These are phyloP conservation scores for Tanypteryx hageni DNA, from an alignment of 2,888 invertebrate genomes.

Conservation along the genomic window DNA sequence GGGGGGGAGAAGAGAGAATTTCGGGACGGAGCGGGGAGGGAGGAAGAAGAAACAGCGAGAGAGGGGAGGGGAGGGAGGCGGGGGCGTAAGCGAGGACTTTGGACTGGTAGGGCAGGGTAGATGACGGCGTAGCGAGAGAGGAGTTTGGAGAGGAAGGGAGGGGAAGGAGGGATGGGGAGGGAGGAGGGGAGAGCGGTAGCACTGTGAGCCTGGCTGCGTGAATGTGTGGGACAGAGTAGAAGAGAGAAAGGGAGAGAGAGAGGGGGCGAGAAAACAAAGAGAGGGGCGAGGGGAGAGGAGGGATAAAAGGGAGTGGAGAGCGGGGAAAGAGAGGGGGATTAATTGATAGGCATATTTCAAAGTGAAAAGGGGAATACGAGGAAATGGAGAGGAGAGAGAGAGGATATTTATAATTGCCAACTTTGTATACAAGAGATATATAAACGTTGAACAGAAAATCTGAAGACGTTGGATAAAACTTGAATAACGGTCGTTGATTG, in stretches of 20 bases:
- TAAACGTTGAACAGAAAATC: neutral
- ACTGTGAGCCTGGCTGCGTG: too few species aligned
- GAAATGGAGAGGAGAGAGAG: neutral
- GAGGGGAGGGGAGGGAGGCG: neutral
- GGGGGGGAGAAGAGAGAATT: neutral
- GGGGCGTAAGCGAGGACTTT: neutral
- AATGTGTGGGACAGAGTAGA: neutral
- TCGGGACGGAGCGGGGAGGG: neutral
- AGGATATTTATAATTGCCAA: slow-evolving; percentile 21
- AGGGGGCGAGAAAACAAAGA: neutral
- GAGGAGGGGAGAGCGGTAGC: neutral
- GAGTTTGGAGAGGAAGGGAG: neutral
- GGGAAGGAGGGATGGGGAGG: neutral
- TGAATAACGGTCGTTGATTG: neutral
- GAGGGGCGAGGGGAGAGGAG: neutral
- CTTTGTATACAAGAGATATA: slow-evolving; percentile 7
- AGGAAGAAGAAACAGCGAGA: neutral
- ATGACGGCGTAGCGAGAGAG: neutral
- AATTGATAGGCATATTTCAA: slow-evolving; percentile 35
- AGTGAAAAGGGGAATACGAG: neutral
- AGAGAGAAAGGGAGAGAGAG: neutral
- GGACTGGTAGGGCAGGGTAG: neutral
- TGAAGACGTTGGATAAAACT: slow-evolving; percentile 17
- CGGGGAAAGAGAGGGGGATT: neutral
- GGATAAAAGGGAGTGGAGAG: neutral